Percentiles rank a stretch among this genome's conserved stretches.
These are phyloP conservation scores for Drosophila meridiana DNA, from an alignment of 2,888 invertebrate species.

Conservation along the genomic window DNA sequence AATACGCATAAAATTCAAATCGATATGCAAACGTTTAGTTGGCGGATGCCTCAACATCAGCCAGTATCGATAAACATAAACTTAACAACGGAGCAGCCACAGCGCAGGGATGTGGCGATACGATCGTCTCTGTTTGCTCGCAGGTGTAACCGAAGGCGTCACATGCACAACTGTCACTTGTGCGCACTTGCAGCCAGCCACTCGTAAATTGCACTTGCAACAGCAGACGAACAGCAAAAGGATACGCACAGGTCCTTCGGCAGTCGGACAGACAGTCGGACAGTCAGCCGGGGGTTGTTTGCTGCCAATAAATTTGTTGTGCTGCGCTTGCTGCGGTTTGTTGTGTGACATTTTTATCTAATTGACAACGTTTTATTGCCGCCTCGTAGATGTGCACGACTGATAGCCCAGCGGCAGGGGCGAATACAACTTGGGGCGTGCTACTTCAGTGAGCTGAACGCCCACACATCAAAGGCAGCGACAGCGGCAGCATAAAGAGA, in stretches of 20 bases:
- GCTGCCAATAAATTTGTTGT: conserved; percentile 74
- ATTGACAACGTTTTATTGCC: conserved; percentile 80
- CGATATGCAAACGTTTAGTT: conserved; percentile 69
- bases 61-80: conserved; percentile 60
- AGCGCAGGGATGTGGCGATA: conserved; percentile 40
- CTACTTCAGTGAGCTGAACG: conserved; percentile 49
- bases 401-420: conserved; percentile 37
- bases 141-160: conserved; percentile 79
- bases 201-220: conserved; percentile 76
- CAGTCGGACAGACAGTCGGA: not conserved
- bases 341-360: conserved; percentile 85
- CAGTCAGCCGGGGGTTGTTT: conserved; percentile 30
- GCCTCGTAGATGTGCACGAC: conserved; percentile 35
- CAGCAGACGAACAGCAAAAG: conserved; percentile 41
- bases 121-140: conserved; percentile 51
- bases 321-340: conserved; percentile 73
- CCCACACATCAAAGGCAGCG: conserved; percentile 60
- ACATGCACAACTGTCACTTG: conserved; percentile 72
- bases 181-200: conserved; percentile 44
- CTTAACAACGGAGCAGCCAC: conserved; percentile 4
- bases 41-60: conserved; percentile 70
- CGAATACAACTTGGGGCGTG: conserved; percentile 71
- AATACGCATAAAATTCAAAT: conserved; percentile 74
- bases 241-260: conserved; percentile 7
- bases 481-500: conserved; percentile 18